Evolutionary conservation across 1,140 invertebrate genomes (phyloP).

Genomic region (Heterodera schachtii): DNA sequence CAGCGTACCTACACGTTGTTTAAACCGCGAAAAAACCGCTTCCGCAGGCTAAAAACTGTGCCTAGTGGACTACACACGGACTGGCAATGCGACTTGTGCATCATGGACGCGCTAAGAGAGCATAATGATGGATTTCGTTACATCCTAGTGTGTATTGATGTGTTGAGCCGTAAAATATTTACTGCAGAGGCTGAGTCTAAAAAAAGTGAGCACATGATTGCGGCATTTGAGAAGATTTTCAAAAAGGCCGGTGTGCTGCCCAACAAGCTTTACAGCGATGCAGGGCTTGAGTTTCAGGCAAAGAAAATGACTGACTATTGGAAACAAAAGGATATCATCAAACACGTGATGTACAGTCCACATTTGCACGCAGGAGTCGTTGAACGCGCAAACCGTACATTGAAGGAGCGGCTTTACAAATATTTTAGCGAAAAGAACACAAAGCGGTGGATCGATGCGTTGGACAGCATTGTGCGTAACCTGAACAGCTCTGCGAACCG

Average conservation of each 20-base stretch:
- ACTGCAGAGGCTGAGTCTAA: constrained; percentile 26
- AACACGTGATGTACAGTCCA: background rate
- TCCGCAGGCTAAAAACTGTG: constrained; percentile 19
- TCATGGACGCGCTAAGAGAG: constrained; percentile 22
- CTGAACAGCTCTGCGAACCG: background rate
- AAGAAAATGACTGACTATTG: background rate
- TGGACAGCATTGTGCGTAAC: background rate
- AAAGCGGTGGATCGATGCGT: background rate
- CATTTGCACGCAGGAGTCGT: background rate
- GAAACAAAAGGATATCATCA: background rate
- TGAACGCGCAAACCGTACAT: background rate
- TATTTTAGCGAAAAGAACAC: constrained; percentile 2
- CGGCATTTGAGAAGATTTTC: constrained; percentile 9
- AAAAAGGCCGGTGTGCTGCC: background rate
- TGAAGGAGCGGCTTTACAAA: background rate
- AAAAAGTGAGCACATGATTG: constrained; percentile 31
- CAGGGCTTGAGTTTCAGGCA: constrained; percentile 3
- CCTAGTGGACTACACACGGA: constrained; percentile 40
- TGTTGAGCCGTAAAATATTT: constrained; percentile 40
- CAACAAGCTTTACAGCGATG: background rate
- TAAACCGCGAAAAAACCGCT: background rate
- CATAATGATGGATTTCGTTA: constrained; percentile 34
- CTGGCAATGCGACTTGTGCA: constrained; percentile 39
- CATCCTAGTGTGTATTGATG: constrained; percentile 35
- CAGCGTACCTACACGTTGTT: constrained; percentile 41